phyloP scores from a whole-genome alignment of 2,797 vertebrate species.

The Gymnoscopelus braueri region DNA sequence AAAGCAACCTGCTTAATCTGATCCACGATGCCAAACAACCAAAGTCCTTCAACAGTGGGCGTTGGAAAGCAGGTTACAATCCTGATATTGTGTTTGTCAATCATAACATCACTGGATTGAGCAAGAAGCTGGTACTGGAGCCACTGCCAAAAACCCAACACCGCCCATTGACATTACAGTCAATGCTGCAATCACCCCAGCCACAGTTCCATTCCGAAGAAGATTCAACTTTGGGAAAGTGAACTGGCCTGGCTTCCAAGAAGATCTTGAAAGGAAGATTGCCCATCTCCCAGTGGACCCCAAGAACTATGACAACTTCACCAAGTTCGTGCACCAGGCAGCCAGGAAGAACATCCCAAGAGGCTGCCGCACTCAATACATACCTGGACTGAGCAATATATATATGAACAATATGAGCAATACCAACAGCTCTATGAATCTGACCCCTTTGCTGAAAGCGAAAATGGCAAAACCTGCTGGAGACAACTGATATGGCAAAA shows the following conservation, averaged over 20 bases:
- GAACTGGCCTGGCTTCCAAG: neutral
- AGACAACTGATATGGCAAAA: no score
- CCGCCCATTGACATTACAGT: neutral
- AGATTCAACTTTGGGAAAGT: slow-evolving; percentile 9
- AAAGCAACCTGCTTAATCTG: slow-evolving; percentile 6
- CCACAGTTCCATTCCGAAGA: neutral
- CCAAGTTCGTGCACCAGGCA: neutral
- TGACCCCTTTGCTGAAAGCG: slow-evolving; percentile 9
- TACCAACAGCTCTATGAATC: neutral
- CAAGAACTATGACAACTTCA: neutral
- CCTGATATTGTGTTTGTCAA: neutral
- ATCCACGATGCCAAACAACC: slow-evolving; percentile 4
- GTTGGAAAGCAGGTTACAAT: slow-evolving; percentile 6
- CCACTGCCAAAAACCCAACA: slow-evolving; percentile 3
- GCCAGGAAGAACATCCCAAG: neutral
- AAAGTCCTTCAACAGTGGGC: slow-evolving; percentile 10
- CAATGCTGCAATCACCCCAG: slow-evolving; percentile 2
- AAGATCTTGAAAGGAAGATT: neutral
- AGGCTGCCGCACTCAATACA: slow-evolving; percentile 4
- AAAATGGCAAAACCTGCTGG: no score
- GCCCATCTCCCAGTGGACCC: neutral
- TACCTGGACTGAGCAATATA: no score
- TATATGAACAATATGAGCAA: no score
- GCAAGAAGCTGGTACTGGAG: slow-evolving; percentile 1
- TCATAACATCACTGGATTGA: neutral